phyloP scores from a whole-genome alignment of 2,888 invertebrate genomes.

The Temnothorax ravouxi region DNA sequence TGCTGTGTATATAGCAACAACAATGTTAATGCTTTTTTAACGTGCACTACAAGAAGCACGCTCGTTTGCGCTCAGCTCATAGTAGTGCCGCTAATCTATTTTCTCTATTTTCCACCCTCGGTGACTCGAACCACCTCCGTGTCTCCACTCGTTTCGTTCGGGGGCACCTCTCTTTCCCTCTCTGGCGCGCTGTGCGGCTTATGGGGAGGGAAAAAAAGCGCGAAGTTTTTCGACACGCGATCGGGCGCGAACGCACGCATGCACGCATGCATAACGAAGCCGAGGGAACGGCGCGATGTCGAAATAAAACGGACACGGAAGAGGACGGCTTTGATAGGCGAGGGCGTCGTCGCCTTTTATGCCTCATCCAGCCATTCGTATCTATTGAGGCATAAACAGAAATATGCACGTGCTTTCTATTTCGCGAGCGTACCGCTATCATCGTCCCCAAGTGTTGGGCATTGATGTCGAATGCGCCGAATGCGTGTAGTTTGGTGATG shows the following conservation, averaged over 20 bases:
- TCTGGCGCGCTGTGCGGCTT: neutral
- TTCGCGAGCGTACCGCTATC: conserved; percentile 61
- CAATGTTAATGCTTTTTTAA: conserved; percentile 55
- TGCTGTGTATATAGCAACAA: conserved; percentile 23
- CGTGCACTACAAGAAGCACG: conserved; percentile 41
- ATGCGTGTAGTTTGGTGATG: conserved; percentile 13
- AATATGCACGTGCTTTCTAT: conserved; percentile 66
- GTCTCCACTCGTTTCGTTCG: conserved; percentile 11
- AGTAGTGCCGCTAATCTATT: conserved; percentile 44
- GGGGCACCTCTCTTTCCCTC: neutral
- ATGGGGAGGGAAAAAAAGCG: conserved; percentile 1
- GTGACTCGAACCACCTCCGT: conserved; percentile 18
- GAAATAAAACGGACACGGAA: conserved; percentile 38
- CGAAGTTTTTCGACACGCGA: conserved; percentile 48
- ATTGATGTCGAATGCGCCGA: conserved; percentile 70
- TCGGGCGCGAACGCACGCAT: conserved; percentile 16
- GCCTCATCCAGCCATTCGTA: conserved; percentile 72
- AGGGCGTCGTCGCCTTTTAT: conserved; percentile 69
- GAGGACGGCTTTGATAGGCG: conserved; percentile 40
- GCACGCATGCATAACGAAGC: neutral
- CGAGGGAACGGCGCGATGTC: conserved; percentile 21
- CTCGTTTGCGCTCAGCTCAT: conserved; percentile 43
- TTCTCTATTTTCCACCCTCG: conserved; percentile 47
- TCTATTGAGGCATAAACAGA: conserved; percentile 74
- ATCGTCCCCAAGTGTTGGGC: conserved; percentile 64